Percentiles rank a stretch among this genome's conserved stretches.
Evolutionary conservation across 92 coral and sea anemone genomes (phyloP).

Genomic region (Bergia sp.): DNA sequence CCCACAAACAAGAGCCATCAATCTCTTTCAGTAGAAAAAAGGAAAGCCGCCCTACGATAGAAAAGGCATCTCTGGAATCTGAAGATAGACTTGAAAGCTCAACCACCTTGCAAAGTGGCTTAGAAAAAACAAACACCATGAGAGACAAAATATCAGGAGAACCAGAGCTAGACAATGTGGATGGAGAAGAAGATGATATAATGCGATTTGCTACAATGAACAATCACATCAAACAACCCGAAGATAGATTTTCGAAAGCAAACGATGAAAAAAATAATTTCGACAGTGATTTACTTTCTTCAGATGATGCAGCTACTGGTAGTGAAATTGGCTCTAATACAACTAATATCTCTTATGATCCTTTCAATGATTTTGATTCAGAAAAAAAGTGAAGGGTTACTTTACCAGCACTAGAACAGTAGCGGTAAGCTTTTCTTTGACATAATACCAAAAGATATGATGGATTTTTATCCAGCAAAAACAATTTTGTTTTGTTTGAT

Average conservation of each 20-base stretch:
- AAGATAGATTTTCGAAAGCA: not conserved
- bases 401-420: not conserved
- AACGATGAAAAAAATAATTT: not conserved
- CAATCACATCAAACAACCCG: not conserved
- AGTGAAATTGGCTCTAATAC: not conserved
- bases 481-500: too few species aligned
- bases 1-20: not conserved
- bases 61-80: not conserved
- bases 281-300: not conserved
- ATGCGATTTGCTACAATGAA: constrained; percentile 19
- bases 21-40: not conserved
- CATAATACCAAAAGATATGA: not conserved
- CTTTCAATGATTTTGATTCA: not conserved
- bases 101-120: not conserved
- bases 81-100: not conserved
- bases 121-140: not conserved
- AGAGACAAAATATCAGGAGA: constrained; percentile 1
- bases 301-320: not conserved
- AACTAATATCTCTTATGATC: not conserved
- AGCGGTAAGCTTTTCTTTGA: not conserved
- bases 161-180: constrained; percentile 23
- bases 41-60: not conserved
- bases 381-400: not conserved
- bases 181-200: not conserved
- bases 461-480: too few species aligned